phyloP scores from a whole-genome alignment of 2,888 invertebrate genomes.

The Lepas anatifera region DNA sequence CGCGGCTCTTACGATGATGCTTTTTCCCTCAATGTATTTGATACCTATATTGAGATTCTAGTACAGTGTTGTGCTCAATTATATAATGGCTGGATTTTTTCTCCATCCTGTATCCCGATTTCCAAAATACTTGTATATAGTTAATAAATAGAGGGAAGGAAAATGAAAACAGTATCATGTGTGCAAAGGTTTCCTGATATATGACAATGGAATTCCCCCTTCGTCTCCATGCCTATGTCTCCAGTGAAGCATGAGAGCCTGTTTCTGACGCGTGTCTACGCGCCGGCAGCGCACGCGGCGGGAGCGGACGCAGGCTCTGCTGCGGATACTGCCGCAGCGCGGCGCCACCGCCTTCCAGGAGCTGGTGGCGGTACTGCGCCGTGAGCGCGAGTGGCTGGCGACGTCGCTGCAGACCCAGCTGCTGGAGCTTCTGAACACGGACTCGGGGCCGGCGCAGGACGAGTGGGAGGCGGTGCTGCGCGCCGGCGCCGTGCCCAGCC shows the following conservation, averaged over 20 bases:
- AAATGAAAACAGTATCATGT: background rate
- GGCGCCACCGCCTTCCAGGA: conserved; percentile 40
- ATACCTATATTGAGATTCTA: too few relatives aligned
- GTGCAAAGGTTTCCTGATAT: too few relatives aligned
- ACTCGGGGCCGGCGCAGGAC: background rate
- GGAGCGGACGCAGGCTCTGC: conserved; percentile 36
- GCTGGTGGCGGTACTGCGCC: conserved; percentile 43
- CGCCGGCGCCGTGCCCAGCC: conserved; percentile 26
- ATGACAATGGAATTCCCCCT: background rate
- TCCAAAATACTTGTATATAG: too few relatives aligned
- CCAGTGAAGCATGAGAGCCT: background rate
- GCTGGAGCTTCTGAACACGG: background rate
- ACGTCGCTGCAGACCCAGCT: conserved; percentile 35
- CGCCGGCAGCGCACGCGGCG: conserved; percentile 34
- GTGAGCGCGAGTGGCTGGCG: conserved; percentile 47
- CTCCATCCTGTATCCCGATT: too few relatives aligned
- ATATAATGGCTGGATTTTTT: too few relatives aligned
- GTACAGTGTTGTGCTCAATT: too few relatives aligned
- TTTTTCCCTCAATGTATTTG: too few relatives aligned
- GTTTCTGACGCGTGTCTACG: background rate
- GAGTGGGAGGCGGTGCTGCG: conserved; percentile 18
- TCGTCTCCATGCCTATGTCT: background rate
- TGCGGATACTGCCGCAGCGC: conserved; percentile 37
- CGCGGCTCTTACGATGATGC: too few relatives aligned
- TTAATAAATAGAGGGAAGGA: too few relatives aligned